A percentile compares a stretch with the other conserved stretches of the same genome.
Conservation (phyloP, 2,113 vertebrate species). For the Gopherus evgoodei region DNA sequence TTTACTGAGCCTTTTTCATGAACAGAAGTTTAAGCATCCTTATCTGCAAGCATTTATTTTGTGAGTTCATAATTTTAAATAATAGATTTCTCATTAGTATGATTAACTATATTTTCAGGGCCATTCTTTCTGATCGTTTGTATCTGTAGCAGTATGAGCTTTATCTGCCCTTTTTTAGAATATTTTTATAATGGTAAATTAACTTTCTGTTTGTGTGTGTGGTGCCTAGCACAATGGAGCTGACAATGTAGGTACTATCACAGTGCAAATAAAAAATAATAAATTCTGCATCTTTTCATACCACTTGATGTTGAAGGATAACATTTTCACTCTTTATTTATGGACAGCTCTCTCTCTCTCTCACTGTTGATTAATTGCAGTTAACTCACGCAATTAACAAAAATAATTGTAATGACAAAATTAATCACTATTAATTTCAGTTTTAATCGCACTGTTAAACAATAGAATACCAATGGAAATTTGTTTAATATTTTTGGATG, state of each 20-base stretch:
- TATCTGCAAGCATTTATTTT: not conserved
- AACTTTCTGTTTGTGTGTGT: not conserved
- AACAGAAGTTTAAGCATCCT: not conserved
- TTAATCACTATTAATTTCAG: no score
- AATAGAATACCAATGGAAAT: no score
- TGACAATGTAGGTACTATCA: not conserved
- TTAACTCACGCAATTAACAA: no score
- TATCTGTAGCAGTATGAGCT: not conserved
- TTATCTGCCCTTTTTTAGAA: not conserved
- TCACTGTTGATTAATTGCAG: no score
- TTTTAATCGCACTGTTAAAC: no score
- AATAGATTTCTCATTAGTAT: not conserved
- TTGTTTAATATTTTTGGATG: no score
- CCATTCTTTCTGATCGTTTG: not conserved
- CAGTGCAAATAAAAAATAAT: not conserved
- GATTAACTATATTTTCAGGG: not conserved
- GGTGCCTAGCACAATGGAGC: not conserved
- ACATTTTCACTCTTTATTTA: not conserved
- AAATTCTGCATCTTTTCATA: not conserved
- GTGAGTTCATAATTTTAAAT: not conserved
- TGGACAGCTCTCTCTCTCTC: not conserved
- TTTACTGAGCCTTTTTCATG: slow-evolving; percentile 23
- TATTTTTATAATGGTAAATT: not conserved
- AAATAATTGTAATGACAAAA: no score
- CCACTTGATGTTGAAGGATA: not conserved